Evolutionary conservation across 1,140 invertebrate species (phyloP).

Genomic region (Hylaeus volcanicus): DNA sequence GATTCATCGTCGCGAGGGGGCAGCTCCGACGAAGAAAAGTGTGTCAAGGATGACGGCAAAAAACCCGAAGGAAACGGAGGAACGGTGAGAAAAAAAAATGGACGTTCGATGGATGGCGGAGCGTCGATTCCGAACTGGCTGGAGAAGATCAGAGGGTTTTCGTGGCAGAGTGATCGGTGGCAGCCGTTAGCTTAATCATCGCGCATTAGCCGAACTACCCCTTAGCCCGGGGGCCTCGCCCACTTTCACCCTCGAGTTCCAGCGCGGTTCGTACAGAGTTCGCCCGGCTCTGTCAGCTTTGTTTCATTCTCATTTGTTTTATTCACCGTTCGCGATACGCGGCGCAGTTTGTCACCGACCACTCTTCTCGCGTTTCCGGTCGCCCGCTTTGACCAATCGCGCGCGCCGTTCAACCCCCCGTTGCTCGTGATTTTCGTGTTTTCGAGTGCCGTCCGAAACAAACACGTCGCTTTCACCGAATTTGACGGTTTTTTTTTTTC

Average conservation of each 20-base stretch:
- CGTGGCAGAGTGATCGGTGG: slow-evolving; percentile 79
- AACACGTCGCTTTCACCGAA: slow-evolving; percentile 4
- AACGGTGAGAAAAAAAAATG: slow-evolving; percentile 32
- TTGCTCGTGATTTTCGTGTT: slow-evolving; percentile 1
- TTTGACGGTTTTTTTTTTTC: neutral
- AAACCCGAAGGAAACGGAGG: slow-evolving; percentile 6
- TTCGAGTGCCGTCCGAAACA: neutral
- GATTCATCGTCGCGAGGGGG: neutral
- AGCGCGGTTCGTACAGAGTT: slow-evolving; percentile 66
- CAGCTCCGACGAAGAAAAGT: neutral
- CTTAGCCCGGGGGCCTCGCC: slow-evolving; percentile 69
- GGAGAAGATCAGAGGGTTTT: slow-evolving; percentile 69
- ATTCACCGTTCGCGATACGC: slow-evolving; percentile 69
- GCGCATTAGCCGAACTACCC: slow-evolving; percentile 79
- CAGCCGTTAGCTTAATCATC: slow-evolving; percentile 80
- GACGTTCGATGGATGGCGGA: slow-evolving; percentile 47
- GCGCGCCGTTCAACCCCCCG: neutral
- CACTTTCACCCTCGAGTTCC: slow-evolving; percentile 77
- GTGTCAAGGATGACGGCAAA: slow-evolving; percentile 28
- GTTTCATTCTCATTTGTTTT: slow-evolving; percentile 61
- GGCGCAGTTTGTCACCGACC: slow-evolving; percentile 71
- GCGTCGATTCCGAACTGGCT: slow-evolving; percentile 35
- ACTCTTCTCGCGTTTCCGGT: slow-evolving; percentile 62
- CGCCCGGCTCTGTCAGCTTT: slow-evolving; percentile 60
- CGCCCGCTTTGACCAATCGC: slow-evolving; percentile 47